phyloP scores from a whole-genome alignment of 2,797 vertebrate genomes.

The Gymnothorax javanicus region DNA sequence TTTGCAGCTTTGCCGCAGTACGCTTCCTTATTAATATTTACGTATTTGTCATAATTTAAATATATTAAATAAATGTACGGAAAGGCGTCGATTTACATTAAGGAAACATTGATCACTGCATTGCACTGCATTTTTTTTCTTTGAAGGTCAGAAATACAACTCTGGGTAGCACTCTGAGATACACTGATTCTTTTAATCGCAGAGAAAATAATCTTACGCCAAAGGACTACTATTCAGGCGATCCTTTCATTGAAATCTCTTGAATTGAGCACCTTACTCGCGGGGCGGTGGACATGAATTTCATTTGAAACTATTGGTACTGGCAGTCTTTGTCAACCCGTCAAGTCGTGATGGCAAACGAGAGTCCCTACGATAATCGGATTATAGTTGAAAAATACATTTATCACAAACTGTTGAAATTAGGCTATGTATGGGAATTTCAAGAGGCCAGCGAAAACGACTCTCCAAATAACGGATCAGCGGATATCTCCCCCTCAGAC shows the following conservation, averaged over 20 bases:
- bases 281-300: slow-evolving; percentile 22
- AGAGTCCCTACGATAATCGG: slow-evolving; percentile 73
- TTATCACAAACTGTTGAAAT: slow-evolving; percentile 82
- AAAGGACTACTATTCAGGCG: neutral
- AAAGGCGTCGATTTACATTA: slow-evolving; percentile 4
- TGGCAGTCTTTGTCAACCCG: slow-evolving; percentile 21
- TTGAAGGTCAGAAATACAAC: slow-evolving; percentile 13
- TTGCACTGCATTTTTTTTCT: neutral
- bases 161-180: neutral
- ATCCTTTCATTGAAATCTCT: neutral
- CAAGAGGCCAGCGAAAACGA: slow-evolving; percentile 22
- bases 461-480: slow-evolving; percentile 38
- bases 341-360: slow-evolving; percentile 49
- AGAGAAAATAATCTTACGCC: neutral
- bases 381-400: slow-evolving; percentile 86
- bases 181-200: neutral
- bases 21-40: slow-evolving; percentile 24
- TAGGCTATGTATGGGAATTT: slow-evolving; percentile 82
- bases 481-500: slow-evolving; percentile 32
- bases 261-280: slow-evolving; percentile 16
- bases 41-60: slow-evolving; percentile 10
- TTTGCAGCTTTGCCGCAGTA: slow-evolving; percentile 25
- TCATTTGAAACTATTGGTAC: slow-evolving; percentile 11
- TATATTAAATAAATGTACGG: slow-evolving; percentile 1
- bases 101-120: neutral